Percentiles rank a stretch among this genome's conserved stretches.
phyloP scores from a whole-genome alignment of 2,888 invertebrate species.

The Drosophila prolongata region DNA sequence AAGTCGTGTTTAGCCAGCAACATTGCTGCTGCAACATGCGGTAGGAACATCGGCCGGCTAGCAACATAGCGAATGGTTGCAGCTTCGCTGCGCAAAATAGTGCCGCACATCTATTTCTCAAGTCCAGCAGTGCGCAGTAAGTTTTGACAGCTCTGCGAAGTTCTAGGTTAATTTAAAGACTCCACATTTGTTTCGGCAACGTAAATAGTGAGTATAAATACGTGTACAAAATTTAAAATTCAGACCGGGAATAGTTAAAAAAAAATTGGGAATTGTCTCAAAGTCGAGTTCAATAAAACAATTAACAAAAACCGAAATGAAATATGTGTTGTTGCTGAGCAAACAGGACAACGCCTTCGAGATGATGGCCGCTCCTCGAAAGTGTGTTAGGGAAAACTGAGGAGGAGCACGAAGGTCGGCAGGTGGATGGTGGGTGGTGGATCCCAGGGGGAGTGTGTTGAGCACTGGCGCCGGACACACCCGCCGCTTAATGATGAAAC shows the following conservation, averaged over 20 bases:
- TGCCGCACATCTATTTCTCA: neutral
- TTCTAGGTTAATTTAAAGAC: neutral
- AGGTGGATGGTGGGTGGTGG: neutral
- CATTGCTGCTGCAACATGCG: slow-evolving; percentile 10
- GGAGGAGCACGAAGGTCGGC: slow-evolving; percentile 10
- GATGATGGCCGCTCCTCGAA: neutral
- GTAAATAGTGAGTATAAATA: neutral
- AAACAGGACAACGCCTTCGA: slow-evolving; percentile 7
- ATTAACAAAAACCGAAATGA: neutral
- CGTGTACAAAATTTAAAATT: neutral
- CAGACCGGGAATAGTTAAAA: neutral
- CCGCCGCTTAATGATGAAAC: slow-evolving; percentile 14
- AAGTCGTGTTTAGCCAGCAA: neutral
- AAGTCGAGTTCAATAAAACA: neutral
- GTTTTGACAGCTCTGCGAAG: slow-evolving; percentile 5
- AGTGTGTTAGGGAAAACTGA: slow-evolving; percentile 1
- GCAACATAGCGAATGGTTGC: neutral
- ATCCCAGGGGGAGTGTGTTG: neutral
- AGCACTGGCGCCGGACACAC: slow-evolving; percentile 26
- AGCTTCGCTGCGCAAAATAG: neutral
- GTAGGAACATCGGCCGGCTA: neutral
- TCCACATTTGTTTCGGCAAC: neutral
- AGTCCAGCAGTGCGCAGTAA: slow-evolving; percentile 13
- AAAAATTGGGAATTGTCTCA: neutral
- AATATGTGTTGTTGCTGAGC: neutral